phyloP scores from a whole-genome alignment of 2,888 invertebrate genomes.

The Dryomyza anilis region DNA sequence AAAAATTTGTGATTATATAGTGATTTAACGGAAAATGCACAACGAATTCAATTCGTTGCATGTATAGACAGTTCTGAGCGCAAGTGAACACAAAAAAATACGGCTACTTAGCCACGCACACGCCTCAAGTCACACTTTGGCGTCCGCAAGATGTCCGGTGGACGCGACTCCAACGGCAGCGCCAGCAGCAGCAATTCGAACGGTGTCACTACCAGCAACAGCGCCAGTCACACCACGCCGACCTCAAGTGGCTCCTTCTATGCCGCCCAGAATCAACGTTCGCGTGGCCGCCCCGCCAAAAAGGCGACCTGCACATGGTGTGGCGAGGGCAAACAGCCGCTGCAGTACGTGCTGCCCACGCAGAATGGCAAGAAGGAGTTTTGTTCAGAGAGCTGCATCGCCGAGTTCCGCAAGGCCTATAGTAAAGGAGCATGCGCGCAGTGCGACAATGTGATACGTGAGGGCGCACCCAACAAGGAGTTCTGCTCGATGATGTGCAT shows the following conservation, averaged over 20 bases:
- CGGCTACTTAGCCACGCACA: too few relatives aligned
- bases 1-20: neutral
- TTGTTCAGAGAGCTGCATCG: slow-evolving; percentile 87
- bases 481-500: slow-evolving; percentile 86
- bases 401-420: slow-evolving; percentile 87
- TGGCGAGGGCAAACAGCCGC: slow-evolving; percentile 78
- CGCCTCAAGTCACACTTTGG: neutral
- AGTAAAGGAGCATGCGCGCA: slow-evolving; percentile 85
- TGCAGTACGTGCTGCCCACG: slow-evolving; percentile 82
- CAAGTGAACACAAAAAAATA: too few relatives aligned
- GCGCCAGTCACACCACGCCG: slow-evolving; percentile 39
- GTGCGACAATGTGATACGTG: slow-evolving; percentile 83
- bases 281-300: slow-evolving; percentile 77
- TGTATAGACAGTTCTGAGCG: neutral
- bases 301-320: slow-evolving; percentile 81
- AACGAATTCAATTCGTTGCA: slow-evolving; percentile 1
- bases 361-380: slow-evolving; percentile 91
- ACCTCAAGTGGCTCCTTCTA: slow-evolving; percentile 34
- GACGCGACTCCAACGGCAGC: slow-evolving; percentile 45
- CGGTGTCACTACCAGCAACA: slow-evolving; percentile 40
- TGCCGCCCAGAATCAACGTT: slow-evolving; percentile 42
- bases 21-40: neutral
- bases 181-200: slow-evolving; percentile 35
- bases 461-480: slow-evolving; percentile 76
- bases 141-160: slow-evolving; percentile 52